A percentile compares a stretch with the other conserved stretches of the same genome.
Evolutionary conservation across 2,888 invertebrate species (phyloP).

Genomic region (Amblyjoppa proteus): DNA sequence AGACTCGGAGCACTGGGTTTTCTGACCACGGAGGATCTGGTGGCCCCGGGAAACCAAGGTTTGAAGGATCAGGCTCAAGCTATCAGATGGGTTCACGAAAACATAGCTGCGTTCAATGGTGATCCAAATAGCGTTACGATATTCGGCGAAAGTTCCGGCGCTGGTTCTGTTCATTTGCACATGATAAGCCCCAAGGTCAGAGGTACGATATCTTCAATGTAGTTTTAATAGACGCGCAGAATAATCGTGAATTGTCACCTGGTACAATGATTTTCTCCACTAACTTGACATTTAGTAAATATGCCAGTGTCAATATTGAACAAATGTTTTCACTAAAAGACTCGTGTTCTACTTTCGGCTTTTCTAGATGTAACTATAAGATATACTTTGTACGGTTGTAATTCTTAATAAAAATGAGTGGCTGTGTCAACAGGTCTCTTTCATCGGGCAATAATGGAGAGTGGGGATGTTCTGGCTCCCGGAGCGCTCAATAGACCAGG

Average conservation of each 20-base stretch:
- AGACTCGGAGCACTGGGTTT: constrained; percentile 88
- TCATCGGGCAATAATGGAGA: constrained; percentile 91
- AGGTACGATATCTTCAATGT: constrained; percentile 81
- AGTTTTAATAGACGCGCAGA: not conserved
- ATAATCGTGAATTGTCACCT: not conserved
- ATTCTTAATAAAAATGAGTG: not conserved
- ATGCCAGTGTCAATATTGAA: not conserved
- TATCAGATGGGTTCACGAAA: constrained; percentile 88
- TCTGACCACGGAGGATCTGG: constrained; percentile 88
- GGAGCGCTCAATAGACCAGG: constrained; percentile 89
- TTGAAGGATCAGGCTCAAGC: constrained; percentile 89
- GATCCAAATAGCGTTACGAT: constrained; percentile 88
- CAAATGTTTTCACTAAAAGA: not conserved
- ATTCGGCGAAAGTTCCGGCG: constrained; percentile 91
- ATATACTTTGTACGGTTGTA: not conserved
- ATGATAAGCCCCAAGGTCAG: constrained; percentile 88
- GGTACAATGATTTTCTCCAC: not conserved
- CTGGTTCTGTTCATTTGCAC: constrained; percentile 89
- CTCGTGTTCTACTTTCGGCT: not conserved
- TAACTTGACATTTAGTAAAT: not conserved
- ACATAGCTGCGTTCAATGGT: constrained; percentile 88
- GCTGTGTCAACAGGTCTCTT: constrained; percentile 87
- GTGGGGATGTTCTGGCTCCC: constrained; percentile 90
- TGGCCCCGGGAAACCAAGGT: constrained; percentile 89
- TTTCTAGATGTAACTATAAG: not conserved